Evolutionary conservation across 2,797 vertebrate species (phyloP), one percentile per base, ranked within the genome.

Genomic region (Coranthus polyacanthus): DNA sequence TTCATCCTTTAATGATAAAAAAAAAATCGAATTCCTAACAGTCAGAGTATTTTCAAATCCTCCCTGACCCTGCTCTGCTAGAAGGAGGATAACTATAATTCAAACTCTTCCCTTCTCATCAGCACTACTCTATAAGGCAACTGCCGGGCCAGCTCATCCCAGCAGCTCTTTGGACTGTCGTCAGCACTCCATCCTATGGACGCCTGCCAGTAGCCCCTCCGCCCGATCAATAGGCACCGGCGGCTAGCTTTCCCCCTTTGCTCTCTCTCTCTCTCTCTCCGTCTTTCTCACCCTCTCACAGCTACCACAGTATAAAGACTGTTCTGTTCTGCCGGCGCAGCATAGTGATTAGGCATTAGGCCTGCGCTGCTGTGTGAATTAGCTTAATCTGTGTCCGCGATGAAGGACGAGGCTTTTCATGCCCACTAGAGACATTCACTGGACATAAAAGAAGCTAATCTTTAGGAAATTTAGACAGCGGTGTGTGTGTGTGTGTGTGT

Each of bases 111-210:
- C 73, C 64, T 67, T 75, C 70, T 73, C 80, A 85, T 87, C 86
- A 87, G 79, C 84, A 69, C 64, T 41, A 60, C 78, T 73, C 80
- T 75, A 34, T 57, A 51, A 78, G 57, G 62, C 69, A 45, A 79
- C 60, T 65, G 64, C 47, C 13, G 1, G 69, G 74, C 82, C 75
- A 72, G 83, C 83, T 87, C 89, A 85, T 90, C 89, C 75, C 49
- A 29, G 73, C 80, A 78, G 87, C 85, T 86, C 67, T 87, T 90
- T 86, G 86, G 86, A 81, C 87, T 79, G 84, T 86, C 77, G 81
- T 91, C 90, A 91, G 91, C 89, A 91, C 84, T 91, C 89, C 84
- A 86, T 89, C 88, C 88, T 54, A 72, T 88, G 91, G 89, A 89
- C n/a, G 81, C 52, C 86, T 83, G 90, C 88, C 89, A 90, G 83